These are phyloP conservation scores for Rana temporaria DNA, from an alignment of 2,113 vertebrate genomes.

Conservation along the genomic window DNA sequence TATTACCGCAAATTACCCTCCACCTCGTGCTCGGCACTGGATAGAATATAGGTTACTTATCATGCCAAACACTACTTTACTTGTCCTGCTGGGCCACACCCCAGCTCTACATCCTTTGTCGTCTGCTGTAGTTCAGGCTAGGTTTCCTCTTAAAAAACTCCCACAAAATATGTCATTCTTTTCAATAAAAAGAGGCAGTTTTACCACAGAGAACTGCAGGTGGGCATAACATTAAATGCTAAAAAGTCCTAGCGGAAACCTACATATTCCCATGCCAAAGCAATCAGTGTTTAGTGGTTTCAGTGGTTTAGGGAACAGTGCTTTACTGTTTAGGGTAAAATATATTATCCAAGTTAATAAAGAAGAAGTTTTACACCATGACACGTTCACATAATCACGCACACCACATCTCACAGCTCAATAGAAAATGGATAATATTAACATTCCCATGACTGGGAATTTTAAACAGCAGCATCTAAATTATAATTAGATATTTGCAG, in stretches of 20 bases:
- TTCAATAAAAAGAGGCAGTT: conserved; percentile 41
- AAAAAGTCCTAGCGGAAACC: conserved; percentile 38
- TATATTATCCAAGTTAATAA: background rate
- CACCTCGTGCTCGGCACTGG: background rate
- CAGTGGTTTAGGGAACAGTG: conserved; percentile 39
- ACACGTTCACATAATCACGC: background rate
- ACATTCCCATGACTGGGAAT: too few relatives aligned
- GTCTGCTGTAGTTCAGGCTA: conserved; percentile 26
- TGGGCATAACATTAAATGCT: conserved; percentile 34
- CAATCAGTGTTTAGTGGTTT: conserved; percentile 40
- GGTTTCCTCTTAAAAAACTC: conserved; percentile 38
- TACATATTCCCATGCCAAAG: conserved; percentile 37
- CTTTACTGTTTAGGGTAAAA: conserved; percentile 25
- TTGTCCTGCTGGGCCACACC: conserved; percentile 42
- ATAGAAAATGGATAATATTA: too few relatives aligned
- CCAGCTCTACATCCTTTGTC: conserved; percentile 40
- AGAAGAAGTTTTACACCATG: background rate
- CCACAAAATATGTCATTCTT: conserved; percentile 31
- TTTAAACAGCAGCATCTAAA: too few relatives aligned
- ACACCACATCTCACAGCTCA: background rate
- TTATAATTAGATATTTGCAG: too few relatives aligned
- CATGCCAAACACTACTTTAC: conserved; percentile 24
- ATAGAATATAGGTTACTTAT: conserved; percentile 15
- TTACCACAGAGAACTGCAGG: conserved; percentile 26
- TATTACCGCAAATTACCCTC: conserved; percentile 10